These are phyloP conservation scores for Tilapia sparmanii DNA, from an alignment of 2,113 vertebrate species.

Conservation along the genomic window DNA sequence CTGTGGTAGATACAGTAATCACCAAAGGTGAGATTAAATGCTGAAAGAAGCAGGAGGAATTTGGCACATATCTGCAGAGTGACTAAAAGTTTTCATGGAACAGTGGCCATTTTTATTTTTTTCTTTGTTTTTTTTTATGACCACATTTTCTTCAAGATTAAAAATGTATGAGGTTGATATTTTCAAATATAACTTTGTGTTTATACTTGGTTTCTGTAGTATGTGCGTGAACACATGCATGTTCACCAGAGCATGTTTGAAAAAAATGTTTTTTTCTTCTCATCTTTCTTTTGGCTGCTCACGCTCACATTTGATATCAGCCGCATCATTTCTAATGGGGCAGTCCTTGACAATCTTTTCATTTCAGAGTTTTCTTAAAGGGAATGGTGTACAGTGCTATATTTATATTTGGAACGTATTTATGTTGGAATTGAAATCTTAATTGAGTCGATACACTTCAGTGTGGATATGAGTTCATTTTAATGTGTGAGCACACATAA, in stretches of 20 bases:
- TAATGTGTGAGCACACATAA: neutral
- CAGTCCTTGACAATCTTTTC: constrained; percentile 28
- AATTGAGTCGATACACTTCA: neutral
- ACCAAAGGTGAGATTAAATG: neutral
- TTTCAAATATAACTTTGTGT: constrained; percentile 1
- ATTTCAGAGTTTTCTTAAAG: neutral
- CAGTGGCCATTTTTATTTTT: neutral
- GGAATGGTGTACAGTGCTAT: constrained; percentile 42
- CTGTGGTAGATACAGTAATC: neutral
- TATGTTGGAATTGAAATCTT: constrained; percentile 20
- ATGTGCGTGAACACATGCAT: neutral
- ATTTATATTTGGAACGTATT: constrained; percentile 49
- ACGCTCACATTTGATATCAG: neutral
- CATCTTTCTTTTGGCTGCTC: neutral
- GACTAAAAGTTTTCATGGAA: neutral
- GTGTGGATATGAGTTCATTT: constrained; percentile 21
- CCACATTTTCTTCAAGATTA: neutral
- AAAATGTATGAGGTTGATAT: neutral
- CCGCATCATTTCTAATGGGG: neutral
- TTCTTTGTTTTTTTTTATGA: neutral
- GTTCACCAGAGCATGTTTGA: neutral
- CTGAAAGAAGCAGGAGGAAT: neutral
- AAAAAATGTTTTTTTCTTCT: neutral
- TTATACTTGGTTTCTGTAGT: neutral
- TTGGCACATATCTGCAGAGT: neutral